These are phyloP conservation scores for Pagrus major DNA, from an alignment of 2,113 vertebrate species.

Conservation along the genomic window DNA sequence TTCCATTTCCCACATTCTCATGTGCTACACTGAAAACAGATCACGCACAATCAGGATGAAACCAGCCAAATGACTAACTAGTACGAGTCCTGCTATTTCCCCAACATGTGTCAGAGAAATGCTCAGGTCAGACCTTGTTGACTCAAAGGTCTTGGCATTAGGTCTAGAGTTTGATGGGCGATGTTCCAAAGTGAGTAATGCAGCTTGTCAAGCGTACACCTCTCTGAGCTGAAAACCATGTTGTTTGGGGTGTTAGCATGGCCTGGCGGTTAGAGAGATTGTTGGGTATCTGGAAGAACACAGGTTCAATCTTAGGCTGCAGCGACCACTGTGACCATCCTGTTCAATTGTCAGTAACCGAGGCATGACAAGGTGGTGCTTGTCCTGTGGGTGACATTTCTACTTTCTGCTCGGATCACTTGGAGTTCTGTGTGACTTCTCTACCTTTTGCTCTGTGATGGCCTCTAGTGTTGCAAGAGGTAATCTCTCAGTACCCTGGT, in stretches of 20 bases:
- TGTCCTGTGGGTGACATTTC: not conserved
- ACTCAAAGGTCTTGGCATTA: constrained; percentile 35
- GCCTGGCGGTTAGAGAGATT: constrained; percentile 35
- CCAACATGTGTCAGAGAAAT: constrained; percentile 55
- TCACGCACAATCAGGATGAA: constrained; percentile 64
- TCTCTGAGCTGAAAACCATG: constrained; percentile 30
- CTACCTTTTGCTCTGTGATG: not conserved
- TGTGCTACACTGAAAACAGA: constrained; percentile 58
- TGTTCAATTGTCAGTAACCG: constrained; percentile 30
- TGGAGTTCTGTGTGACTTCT: not conserved
- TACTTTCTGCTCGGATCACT: not conserved
- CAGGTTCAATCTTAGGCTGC: constrained; percentile 15
- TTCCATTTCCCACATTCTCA: constrained; percentile 74
- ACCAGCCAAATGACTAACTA: constrained; percentile 35
- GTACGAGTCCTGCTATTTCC: constrained; percentile 24
- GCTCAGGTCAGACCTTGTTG: constrained; percentile 45
- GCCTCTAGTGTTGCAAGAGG: not conserved
- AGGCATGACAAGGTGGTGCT: not conserved
- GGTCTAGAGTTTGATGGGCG: constrained; percentile 36
- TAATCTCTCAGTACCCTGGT: not conserved
- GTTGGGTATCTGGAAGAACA: constrained; percentile 39
- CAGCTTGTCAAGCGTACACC: constrained; percentile 22
- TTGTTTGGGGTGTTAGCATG: constrained; percentile 21
- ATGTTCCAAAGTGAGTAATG: constrained; percentile 39
- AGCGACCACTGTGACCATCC: constrained; percentile 15